phyloP scores from a whole-genome alignment of 2,797 vertebrate genomes.

The Perodicticus potto region DNA sequence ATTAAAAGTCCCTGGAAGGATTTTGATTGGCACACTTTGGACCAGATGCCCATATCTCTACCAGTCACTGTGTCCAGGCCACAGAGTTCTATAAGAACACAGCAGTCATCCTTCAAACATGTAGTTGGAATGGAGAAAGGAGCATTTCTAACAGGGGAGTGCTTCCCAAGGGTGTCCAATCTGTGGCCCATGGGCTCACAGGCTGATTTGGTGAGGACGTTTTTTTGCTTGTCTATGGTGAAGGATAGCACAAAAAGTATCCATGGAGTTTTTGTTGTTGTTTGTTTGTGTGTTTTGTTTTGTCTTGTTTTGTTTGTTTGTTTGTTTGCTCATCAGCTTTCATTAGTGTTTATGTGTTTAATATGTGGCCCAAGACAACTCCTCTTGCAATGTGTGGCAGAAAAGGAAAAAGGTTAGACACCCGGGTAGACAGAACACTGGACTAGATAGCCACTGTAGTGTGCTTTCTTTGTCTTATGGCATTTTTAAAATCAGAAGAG shows the following conservation, averaged over 20 bases:
- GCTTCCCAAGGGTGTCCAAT: neutral
- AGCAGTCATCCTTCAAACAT: neutral
- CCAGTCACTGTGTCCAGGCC: constrained; percentile 6
- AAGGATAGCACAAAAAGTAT: too few relatives aligned
- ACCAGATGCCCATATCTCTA: constrained; percentile 7
- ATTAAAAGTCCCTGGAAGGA: constrained; percentile 27
- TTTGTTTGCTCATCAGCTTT: too few relatives aligned
- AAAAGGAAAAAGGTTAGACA: too few relatives aligned
- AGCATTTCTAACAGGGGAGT: constrained; percentile 10
- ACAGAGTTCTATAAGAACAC: neutral
- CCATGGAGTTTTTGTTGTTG: too few relatives aligned
- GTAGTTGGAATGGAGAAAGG: constrained; percentile 4
- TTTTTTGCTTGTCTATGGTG: too few relatives aligned
- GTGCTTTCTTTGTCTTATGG: neutral
- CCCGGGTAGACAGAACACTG: neutral
- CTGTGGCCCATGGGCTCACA: too few relatives aligned
- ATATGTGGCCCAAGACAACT: too few relatives aligned
- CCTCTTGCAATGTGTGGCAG: too few relatives aligned
- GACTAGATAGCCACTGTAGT: neutral
- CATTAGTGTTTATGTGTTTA: too few relatives aligned
- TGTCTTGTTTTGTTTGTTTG: too few relatives aligned
- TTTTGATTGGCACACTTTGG: neutral
- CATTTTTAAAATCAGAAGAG: constrained; percentile 9
- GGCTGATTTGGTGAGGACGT: too few relatives aligned
- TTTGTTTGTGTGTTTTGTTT: too few relatives aligned